Conservation (phyloP, 2,797 vertebrate species). For the Alcedo atthis region DNA sequence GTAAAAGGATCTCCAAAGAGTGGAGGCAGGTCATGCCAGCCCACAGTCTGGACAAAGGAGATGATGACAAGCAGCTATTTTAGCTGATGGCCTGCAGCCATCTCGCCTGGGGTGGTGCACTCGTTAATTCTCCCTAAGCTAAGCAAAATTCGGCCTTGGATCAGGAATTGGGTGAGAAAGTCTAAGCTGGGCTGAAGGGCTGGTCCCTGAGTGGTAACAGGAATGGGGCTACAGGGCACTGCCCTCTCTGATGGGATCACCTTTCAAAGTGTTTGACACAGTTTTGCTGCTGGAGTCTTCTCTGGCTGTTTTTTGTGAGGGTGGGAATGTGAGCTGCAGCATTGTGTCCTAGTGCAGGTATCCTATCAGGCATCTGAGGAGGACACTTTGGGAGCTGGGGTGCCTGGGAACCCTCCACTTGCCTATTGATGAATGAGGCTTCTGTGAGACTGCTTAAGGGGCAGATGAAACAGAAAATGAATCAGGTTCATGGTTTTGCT, state of each 20-base stretch:
- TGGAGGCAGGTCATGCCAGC: background rate
- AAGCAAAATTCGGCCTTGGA: background rate
- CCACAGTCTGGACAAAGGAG: slow-evolving; percentile 54
- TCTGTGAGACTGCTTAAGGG: background rate
- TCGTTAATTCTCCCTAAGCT: background rate
- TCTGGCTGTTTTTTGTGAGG: background rate
- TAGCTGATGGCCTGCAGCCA: slow-evolving; percentile 50
- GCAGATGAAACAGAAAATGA: background rate
- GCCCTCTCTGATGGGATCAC: fast-evolving
- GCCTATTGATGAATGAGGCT: fast-evolving
- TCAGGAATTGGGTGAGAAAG: background rate
- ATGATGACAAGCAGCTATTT: slow-evolving; percentile 72
- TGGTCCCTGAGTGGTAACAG: background rate
- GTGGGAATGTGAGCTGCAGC: fast-evolving
- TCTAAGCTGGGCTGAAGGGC: background rate
- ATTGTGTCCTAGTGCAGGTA: fast-evolving
- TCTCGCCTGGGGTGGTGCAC: background rate
- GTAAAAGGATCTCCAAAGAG: slow-evolving; percentile 44
- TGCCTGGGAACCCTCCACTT: fast-evolving
- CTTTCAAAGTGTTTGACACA: background rate
- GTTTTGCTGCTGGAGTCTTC: background rate
- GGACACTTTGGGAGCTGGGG: background rate
- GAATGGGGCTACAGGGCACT: background rate
- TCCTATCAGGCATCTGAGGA: background rate
- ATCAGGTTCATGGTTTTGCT: background rate